Evolutionary conservation across 2,888 invertebrate species (phyloP).

Genomic region (Escarpia spicata): DNA sequence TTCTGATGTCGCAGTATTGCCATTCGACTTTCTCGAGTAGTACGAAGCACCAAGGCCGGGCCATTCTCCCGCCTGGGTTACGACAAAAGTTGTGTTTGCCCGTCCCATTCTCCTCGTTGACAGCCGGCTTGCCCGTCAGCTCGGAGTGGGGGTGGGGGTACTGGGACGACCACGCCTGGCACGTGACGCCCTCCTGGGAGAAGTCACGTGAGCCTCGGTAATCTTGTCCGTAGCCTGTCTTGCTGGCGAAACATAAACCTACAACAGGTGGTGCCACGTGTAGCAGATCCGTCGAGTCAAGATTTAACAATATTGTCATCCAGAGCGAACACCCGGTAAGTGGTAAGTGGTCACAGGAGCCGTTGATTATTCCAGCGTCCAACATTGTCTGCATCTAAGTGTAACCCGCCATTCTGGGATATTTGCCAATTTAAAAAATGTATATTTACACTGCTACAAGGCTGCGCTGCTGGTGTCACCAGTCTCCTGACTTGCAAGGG

Average conservation of each 20-base stretch:
- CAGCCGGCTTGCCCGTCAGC: slow-evolving; percentile 29
- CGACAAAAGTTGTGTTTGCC: slow-evolving; percentile 70
- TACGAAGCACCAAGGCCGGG: slow-evolving; percentile 71
- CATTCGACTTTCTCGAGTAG: slow-evolving; percentile 49
- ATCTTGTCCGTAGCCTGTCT: slow-evolving; percentile 64
- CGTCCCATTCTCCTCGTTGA: slow-evolving; percentile 42
- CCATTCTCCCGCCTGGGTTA: slow-evolving; percentile 66
- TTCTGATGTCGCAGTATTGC: slow-evolving; percentile 59
- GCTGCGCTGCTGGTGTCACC: no score
- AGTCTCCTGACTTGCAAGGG: no score
- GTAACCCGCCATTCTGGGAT: no score
- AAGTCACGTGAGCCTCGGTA: slow-evolving; percentile 68
- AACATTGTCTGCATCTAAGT: no score
- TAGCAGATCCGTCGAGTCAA: background rate
- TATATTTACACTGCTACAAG: no score
- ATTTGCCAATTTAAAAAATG: no score
- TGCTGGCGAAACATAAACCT: slow-evolving; percentile 46
- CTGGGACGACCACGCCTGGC: slow-evolving; percentile 58
- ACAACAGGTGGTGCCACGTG: slow-evolving; percentile 48
- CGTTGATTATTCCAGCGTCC: no score
- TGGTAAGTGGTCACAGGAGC: no score
- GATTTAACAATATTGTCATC: no score
- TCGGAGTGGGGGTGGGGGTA: slow-evolving; percentile 56
- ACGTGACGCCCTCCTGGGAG: slow-evolving; percentile 52
- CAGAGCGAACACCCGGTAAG: no score